Conservation (phyloP, 2,113 vertebrate genomes). For the Indicator indicator region DNA sequence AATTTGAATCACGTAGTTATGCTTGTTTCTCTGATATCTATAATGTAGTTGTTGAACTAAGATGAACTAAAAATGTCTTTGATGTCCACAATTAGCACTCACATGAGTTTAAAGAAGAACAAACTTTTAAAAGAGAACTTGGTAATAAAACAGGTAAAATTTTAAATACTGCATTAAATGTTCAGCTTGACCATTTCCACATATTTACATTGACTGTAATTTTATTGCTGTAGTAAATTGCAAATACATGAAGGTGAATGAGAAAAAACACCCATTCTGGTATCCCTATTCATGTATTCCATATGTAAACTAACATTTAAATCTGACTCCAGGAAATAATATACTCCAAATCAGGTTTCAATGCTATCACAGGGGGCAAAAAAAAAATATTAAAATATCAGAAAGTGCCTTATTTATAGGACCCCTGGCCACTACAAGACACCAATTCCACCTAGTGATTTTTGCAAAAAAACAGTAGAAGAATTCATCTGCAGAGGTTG, state of each 20-base stretch:
- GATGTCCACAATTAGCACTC: neutral
- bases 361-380: neutral
- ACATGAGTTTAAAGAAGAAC: neutral
- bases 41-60: neutral
- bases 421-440: neutral
- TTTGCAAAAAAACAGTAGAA: constrained; percentile 17
- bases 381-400: no score
- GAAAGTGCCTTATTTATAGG: neutral
- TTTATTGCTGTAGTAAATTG: neutral
- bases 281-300: neutral
- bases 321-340: neutral
- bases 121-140: neutral
- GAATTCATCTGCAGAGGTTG: constrained; percentile 24
- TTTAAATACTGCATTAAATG: neutral
- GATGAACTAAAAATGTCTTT: neutral
- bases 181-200: neutral
- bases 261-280: neutral
- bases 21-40: neutral
- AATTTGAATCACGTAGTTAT: neutral
- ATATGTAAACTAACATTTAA: neutral
- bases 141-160: neutral
- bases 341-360: neutral
- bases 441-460: neutral
- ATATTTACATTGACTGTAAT: neutral
- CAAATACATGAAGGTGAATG: neutral